Evolutionary conservation across 2,888 invertebrate species (phyloP).

Genomic region (Pteria penguin): DNA sequence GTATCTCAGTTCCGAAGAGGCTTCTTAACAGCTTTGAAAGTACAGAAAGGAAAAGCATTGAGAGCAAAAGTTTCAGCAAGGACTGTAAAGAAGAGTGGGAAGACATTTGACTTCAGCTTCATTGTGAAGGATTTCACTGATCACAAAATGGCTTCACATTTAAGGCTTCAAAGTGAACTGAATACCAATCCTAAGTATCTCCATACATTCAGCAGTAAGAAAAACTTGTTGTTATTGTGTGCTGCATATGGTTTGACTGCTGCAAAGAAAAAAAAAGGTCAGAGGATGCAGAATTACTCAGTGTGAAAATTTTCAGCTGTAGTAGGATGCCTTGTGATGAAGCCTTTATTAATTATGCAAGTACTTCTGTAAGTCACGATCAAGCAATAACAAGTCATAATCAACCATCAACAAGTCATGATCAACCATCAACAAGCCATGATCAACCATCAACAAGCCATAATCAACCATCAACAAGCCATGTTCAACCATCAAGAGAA

Average conservation of each 20-base stretch:
- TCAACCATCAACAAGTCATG: not conserved
- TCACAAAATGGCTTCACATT: slow-evolving; percentile 10
- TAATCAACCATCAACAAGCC: too few relatives aligned
- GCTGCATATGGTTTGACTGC: not conserved
- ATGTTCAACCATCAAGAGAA: too few relatives aligned
- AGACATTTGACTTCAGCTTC: slow-evolving; percentile 8
- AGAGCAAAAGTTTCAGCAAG: slow-evolving; percentile 7
- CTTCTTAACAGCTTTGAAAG: slow-evolving; percentile 15
- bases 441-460: too few relatives aligned
- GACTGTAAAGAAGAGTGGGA: slow-evolving; percentile 1
- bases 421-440: not conserved
- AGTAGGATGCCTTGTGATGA: not conserved
- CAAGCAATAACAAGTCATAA: too few relatives aligned
- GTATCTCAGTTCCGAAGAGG: slow-evolving; percentile 23
- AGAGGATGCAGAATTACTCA: not conserved
- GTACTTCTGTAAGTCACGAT: not conserved
- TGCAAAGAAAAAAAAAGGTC: not conserved
- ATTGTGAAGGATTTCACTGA: slow-evolving; percentile 2
- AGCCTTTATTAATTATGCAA: not conserved
- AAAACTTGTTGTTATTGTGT: not conserved
- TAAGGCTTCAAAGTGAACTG: slow-evolving; percentile 34
- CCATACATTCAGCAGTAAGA: slow-evolving; percentile 5
- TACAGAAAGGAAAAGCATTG: slow-evolving; percentile 26
- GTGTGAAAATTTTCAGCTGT: not conserved
- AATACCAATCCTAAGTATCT: not conserved